These are phyloP conservation scores for Neodiprion fabricii DNA, from an alignment of 1,140 invertebrate genomes.

Conservation along the genomic window DNA sequence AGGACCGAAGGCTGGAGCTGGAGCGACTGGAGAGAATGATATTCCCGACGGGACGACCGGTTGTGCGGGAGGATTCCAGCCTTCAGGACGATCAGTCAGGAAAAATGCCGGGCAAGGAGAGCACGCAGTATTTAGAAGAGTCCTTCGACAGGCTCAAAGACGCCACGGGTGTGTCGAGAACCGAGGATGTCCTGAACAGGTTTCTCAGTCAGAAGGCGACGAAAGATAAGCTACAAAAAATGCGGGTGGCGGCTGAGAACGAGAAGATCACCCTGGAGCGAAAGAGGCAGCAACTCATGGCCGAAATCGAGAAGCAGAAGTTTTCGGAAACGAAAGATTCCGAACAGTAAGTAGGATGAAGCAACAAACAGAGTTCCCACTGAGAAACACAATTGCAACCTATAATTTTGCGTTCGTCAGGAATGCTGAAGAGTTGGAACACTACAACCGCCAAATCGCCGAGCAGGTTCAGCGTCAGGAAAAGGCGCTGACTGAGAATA, in stretches of 20 bases:
- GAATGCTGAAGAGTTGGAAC: constrained; percentile 70
- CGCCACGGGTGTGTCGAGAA: constrained; percentile 76
- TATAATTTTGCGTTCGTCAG: constrained; percentile 48
- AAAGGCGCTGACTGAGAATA: constrained; percentile 55
- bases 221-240: constrained; percentile 69
- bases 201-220: constrained; percentile 77
- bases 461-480: constrained; percentile 56
- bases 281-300: constrained; percentile 69
- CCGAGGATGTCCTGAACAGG: constrained; percentile 74
- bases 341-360: constrained; percentile 70
- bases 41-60: constrained; percentile 63
- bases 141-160: constrained; percentile 75
- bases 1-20: constrained; percentile 71
- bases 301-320: constrained; percentile 76
- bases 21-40: constrained; percentile 75
- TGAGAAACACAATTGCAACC: background rate
- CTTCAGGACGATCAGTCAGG: constrained; percentile 17
- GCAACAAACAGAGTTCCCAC: background rate
- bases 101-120: background rate
- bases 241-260: constrained; percentile 73
- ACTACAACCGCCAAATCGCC: constrained; percentile 66
- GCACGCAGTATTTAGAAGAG: constrained; percentile 65
- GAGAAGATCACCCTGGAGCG: constrained; percentile 76
- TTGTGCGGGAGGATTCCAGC: constrained; percentile 40
- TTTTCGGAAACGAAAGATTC: constrained; percentile 80